Evolutionary conservation across 2,113 vertebrate species (phyloP).

Genomic region (Apistogramma diplotaenia): DNA sequence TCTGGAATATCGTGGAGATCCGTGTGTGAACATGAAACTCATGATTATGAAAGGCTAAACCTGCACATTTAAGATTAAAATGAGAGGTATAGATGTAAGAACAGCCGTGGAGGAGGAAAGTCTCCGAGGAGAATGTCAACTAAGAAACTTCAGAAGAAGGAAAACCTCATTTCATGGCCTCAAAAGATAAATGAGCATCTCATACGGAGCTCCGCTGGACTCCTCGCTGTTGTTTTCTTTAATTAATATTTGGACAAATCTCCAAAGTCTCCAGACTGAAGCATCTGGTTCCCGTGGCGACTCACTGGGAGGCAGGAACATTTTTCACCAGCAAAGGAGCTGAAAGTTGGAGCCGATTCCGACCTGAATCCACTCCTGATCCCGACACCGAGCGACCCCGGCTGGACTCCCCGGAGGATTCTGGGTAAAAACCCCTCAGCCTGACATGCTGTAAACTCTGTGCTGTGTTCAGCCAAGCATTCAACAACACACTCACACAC

Average conservation of each 20-base stretch:
- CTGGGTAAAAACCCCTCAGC: constrained; percentile 5
- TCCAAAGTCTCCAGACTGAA: background rate
- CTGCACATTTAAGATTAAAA: background rate
- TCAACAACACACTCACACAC: background rate
- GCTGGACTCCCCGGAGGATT: background rate
- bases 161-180: background rate
- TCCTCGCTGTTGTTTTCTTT: background rate
- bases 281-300: background rate
- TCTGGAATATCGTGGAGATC: background rate
- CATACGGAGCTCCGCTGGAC: background rate
- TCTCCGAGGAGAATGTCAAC: background rate
- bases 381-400: background rate
- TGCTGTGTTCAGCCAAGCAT: constrained; percentile 11
- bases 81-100: background rate
- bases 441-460: constrained; percentile 9
- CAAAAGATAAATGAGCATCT: background rate
- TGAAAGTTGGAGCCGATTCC: background rate
- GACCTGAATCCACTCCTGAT: background rate
- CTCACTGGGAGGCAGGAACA: background rate
- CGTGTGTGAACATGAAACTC: background rate
- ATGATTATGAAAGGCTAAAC: too few species aligned
- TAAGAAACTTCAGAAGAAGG: background rate
- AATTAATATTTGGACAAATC: background rate
- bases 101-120: background rate
- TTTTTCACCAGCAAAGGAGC: background rate